Percentiles rank a stretch among this genome's conserved stretches.
Conservation (phyloP, 1,140 invertebrate species). For the Tribolium castaneum region DNA sequence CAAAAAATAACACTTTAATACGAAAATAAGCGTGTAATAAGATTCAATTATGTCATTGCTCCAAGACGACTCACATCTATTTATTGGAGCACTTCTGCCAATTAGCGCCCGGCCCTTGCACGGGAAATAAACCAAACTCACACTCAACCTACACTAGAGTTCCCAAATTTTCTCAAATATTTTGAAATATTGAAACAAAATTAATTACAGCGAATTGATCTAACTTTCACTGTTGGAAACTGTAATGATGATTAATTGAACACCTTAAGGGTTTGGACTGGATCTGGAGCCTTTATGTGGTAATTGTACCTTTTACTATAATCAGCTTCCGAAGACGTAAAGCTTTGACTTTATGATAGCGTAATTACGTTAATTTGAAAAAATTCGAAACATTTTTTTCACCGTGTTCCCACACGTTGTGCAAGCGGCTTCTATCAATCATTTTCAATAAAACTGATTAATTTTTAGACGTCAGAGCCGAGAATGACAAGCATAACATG, state of each 20-base stretch:
- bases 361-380: not conserved
- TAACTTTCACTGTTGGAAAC: not conserved
- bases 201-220: not conserved
- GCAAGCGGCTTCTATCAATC: not conserved
- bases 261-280: not conserved
- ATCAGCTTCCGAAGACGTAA: not conserved
- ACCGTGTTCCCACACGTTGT: no score
- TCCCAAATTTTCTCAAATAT: not conserved
- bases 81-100: not conserved
- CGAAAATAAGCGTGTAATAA: conserved; percentile 52
- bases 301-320: not conserved
- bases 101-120: not conserved
- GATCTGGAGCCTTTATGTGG: not conserved
- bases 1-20: conserved; percentile 50
- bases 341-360: not conserved
- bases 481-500: not conserved
- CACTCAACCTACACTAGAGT: no score
- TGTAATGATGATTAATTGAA: conserved; percentile 1
- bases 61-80: conserved; percentile 36
- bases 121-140: not conserved
- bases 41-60: conserved; percentile 53
- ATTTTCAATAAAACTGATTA: not conserved
- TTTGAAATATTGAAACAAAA: not conserved
- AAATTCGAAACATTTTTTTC: no score
- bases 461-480: not conserved